Evolutionary conservation across 2,888 invertebrate genomes (phyloP), one percentile per base, ranked within the genome.

Genomic region (Drosophila eohydei): DNA sequence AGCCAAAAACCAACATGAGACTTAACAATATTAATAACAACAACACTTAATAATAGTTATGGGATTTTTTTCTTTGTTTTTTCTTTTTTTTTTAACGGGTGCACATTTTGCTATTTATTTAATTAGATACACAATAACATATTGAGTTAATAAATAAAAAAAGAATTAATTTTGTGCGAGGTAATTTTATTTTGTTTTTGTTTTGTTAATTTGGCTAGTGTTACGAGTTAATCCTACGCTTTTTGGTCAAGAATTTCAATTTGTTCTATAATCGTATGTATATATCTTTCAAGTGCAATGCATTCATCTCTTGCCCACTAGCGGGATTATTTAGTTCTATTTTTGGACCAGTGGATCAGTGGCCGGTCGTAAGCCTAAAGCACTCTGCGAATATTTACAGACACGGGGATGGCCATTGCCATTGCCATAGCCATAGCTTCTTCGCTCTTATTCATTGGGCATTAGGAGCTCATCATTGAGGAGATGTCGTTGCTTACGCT

Each of bases 381-480:
- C 74, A 83, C 70, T 57, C 44, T 59, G 58, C 63, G 48, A 66
- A 59, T 80, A 80, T 77, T 74, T 87, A 89, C 84, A 88, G 40
- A 54, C 56, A 73, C 65, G 72, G 60, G 38, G 43, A 43, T 51
- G 58, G 52, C 9, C 26, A 34, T 14, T 40, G 21, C 8, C 28
- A 28, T 50, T 59, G 11, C 48, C 30, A 41, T 46, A 51, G 54
- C 14, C 16, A 32, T 11, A 28, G 28, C 38, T 26, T 26, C 36
- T 30, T 40, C 12, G n/a, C 16, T 21, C 68, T 69, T 91, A 90
- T 74, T 79, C 79, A 41, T 64, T 66, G 56, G 84, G 72, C 41
- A 81, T 60, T 32, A 68, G 77, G 54, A 85, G 55, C 58, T 79
- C 88, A 50, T 74, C 78, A 43, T 71, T 73, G 36, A 79, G 62